Evolutionary conservation across 1,140 invertebrate species (phyloP).

Genomic region (Drosophila micromelanica): DNA sequence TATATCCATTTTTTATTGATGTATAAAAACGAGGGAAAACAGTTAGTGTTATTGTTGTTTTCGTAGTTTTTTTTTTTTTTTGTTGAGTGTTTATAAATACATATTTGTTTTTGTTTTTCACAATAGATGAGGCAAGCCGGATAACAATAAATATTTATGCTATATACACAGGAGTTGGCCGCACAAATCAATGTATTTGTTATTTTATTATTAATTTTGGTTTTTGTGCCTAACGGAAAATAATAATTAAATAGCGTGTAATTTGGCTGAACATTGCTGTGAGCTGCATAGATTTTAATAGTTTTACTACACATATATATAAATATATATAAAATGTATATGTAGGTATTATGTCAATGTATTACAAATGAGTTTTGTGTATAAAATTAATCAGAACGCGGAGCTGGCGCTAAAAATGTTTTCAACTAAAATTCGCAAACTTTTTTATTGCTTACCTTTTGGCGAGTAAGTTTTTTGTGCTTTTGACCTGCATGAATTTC

Average conservation of each 20-base stretch:
- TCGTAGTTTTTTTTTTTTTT: background rate
- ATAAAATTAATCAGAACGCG: conserved; percentile 42
- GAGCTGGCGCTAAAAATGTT: conserved; percentile 2
- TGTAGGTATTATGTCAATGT: conserved; percentile 39
- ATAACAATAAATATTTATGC: conserved; percentile 44
- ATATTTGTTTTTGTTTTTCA: conserved; percentile 33
- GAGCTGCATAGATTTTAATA: conserved; percentile 21
- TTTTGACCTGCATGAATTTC: conserved; percentile 22
- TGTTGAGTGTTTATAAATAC: conserved; percentile 27
- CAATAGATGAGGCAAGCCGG: conserved; percentile 42
- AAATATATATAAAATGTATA: background rate
- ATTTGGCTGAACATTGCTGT: conserved; percentile 64
- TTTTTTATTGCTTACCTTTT: conserved; percentile 45
- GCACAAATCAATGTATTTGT: conserved; percentile 36
- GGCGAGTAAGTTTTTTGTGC: conserved; percentile 24
- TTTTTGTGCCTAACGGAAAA: conserved; percentile 52
- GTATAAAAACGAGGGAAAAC: conserved; percentile 5
- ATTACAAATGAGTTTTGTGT: conserved; percentile 64
- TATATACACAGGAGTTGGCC: conserved; percentile 36
- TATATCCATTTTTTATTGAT: conserved; percentile 19
- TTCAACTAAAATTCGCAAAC: conserved; percentile 39
- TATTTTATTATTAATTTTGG: conserved; percentile 60
- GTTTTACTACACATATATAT: conserved; percentile 7
- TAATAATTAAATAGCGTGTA: conserved; percentile 48
- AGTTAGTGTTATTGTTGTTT: conserved; percentile 12